These are phyloP conservation scores for Anaspis maculata DNA, from an alignment of 2,888 invertebrate species.

Conservation along the genomic window DNA sequence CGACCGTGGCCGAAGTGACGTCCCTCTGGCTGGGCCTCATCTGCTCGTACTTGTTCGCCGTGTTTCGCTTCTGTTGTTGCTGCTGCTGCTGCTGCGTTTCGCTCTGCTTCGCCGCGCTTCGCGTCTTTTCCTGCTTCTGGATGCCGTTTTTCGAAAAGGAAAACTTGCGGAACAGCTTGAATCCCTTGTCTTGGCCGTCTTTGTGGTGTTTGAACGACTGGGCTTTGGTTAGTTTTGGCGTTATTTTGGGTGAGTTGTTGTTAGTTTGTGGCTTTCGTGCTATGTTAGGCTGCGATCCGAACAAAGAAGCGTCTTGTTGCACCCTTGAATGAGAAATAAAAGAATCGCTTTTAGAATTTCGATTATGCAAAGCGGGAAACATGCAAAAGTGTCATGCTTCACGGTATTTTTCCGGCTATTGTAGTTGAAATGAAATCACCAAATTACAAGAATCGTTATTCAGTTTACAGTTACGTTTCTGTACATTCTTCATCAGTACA, in stretches of 20 bases:
- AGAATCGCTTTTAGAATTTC: constrained; percentile 1
- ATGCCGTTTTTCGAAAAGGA: too few species aligned
- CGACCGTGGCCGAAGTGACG: constrained; percentile 51
- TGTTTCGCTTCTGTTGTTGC: constrained; percentile 10
- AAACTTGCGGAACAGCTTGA: constrained; percentile 37
- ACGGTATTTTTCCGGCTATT: too few species aligned
- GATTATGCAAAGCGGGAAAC: background rate
- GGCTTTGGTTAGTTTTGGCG: constrained; percentile 41
- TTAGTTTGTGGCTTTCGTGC: constrained; percentile 36
- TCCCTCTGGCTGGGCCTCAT: constrained; percentile 38
- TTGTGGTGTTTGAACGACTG: constrained; percentile 41
- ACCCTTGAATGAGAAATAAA: constrained; percentile 24
- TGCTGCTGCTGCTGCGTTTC: too few species aligned
- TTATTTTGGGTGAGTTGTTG: constrained; percentile 38
- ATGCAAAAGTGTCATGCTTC: constrained; percentile 10
- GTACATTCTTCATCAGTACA: too few species aligned
- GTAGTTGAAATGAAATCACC: too few species aligned
- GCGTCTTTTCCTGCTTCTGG: too few species aligned
- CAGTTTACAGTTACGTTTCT: too few species aligned
- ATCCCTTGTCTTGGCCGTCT: too few species aligned
- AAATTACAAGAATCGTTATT: too few species aligned
- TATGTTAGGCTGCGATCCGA: constrained; percentile 43
- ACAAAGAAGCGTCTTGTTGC: constrained; percentile 34
- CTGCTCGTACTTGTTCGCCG: constrained; percentile 30
- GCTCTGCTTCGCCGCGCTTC: too few species aligned